Base-by-base conservation (phyloP, 1,140 invertebrate genomes). In the Amphibalanus amphitrite region DNA sequence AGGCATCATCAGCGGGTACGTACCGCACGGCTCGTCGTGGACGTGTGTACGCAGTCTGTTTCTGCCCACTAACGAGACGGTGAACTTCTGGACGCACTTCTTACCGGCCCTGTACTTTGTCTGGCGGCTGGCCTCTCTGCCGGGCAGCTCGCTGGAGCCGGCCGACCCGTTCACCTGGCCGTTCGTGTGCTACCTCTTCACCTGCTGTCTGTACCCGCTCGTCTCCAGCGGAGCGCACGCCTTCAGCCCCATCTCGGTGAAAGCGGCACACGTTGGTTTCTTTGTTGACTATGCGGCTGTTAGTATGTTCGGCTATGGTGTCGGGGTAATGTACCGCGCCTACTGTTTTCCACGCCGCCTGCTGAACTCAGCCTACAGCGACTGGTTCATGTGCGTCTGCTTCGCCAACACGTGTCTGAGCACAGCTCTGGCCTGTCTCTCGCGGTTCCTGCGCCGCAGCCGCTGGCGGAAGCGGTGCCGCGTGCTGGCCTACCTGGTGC, bases 61-160 rank as follows among this genome's bases (percentile, higher is more conserved):
- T 75, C 76, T 80, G 74, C 77, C 78, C 29, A 83, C 79, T 64
- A 84, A 84, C 76, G 83, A 84, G 78, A 83, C 83, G 0, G 72
- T 83, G 0, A 84, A 84, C 73, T 80, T 83, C 72, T 84, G 83
- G 83, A 84, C 82, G 0, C 83, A 84, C 75, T 82, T 84, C 71
- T 72, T 83, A n/a, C 80, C 83, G 4, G 76, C 79, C 0, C 77
- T 79, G 70, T 83, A 82, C 74, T 83, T 83, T 72, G 64, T 76
- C 0, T 79, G 76, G 72, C 75, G 79, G 29, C 69, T 81, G 10
- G 72, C 75, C n/a, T 74, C 74, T 0, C 74, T 81, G 23, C 76
- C 76, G 28, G 74, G n/a, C n/a, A n/a, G 79, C 26, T 71, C 79
- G 33, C 78, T 82, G 70, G 78, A 82, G 65, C 70, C 71, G 10